Evolutionary conservation across 2,797 vertebrate species (phyloP).

Genomic region (Sandelia bainsii): DNA sequence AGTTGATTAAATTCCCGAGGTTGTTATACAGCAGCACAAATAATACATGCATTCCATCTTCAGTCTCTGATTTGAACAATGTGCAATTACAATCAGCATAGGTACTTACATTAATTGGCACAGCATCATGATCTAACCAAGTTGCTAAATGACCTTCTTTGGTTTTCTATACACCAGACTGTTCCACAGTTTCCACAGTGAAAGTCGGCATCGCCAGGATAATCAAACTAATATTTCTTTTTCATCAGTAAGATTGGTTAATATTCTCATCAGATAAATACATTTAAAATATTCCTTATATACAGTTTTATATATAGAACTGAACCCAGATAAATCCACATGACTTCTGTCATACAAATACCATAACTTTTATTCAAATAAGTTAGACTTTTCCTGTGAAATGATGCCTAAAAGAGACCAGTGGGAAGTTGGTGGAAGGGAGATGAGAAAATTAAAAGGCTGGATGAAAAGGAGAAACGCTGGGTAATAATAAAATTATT

Average conservation of each 20-base stretch:
- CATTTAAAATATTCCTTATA: no score
- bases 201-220: background rate
- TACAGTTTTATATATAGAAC: no score
- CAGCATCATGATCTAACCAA: conserved; percentile 8
- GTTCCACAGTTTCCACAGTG: no score
- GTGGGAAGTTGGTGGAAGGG: background rate
- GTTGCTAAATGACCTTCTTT: conserved; percentile 2
- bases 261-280: background rate
- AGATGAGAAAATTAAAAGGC: background rate
- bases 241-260: no score
- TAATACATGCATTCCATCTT: conserved; percentile 5
- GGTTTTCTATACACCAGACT: background rate
- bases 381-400: background rate
- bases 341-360: background rate
- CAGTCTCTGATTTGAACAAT: conserved; percentile 8
- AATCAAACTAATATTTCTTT: no score
- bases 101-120: conserved; percentile 20
- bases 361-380: background rate
- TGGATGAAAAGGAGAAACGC: background rate
- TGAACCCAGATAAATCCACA: no score
- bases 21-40: conserved; percentile 16
- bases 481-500: background rate
- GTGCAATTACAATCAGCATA: conserved; percentile 31
- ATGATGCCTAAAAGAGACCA: background rate
- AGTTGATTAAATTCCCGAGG: conserved; percentile 27